These are phyloP conservation scores for Scomberomorus guttatus DNA, from an alignment of 2,797 vertebrate species.

Conservation along the genomic window DNA sequence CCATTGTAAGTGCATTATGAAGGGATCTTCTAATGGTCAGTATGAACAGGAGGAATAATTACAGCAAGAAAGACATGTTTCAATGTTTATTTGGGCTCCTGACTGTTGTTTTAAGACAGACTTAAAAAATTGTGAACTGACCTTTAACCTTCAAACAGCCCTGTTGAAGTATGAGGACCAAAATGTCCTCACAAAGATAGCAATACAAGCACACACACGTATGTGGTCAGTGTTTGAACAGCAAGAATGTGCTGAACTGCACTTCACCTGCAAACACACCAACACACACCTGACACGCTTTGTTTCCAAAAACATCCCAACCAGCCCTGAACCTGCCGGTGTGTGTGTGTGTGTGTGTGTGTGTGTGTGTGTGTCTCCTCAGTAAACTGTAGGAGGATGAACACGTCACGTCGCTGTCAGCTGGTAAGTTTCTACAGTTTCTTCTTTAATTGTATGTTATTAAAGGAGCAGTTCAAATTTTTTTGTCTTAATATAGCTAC, in stretches of 20 bases:
- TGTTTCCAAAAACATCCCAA: too few species aligned
- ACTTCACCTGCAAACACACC: background rate
- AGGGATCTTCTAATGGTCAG: too few species aligned
- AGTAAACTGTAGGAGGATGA: background rate
- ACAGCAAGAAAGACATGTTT: too few species aligned
- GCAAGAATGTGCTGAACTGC: constrained; percentile 56
- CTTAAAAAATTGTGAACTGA: too few species aligned
- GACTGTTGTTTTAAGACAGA: too few species aligned
- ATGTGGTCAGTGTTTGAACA: background rate
- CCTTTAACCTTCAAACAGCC: too few species aligned
- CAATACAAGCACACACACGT: background rate
- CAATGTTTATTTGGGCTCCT: too few species aligned
- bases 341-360: constrained; percentile 1
- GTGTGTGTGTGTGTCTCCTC: background rate
- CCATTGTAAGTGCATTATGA: too few species aligned
- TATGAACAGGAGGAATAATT: too few species aligned
- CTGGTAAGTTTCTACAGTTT: constrained; percentile 13
- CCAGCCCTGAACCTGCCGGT: background rate
- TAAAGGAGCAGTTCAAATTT: too few species aligned
- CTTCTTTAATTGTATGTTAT: background rate
- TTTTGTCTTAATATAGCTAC: too few species aligned
- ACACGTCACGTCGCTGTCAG: background rate
- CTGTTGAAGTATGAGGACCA: too few species aligned
- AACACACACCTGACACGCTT: constrained; percentile 9
- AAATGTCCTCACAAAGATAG: background rate